phyloP scores from a whole-genome alignment of 2,113 vertebrate species.

The Callipepla squamata region DNA sequence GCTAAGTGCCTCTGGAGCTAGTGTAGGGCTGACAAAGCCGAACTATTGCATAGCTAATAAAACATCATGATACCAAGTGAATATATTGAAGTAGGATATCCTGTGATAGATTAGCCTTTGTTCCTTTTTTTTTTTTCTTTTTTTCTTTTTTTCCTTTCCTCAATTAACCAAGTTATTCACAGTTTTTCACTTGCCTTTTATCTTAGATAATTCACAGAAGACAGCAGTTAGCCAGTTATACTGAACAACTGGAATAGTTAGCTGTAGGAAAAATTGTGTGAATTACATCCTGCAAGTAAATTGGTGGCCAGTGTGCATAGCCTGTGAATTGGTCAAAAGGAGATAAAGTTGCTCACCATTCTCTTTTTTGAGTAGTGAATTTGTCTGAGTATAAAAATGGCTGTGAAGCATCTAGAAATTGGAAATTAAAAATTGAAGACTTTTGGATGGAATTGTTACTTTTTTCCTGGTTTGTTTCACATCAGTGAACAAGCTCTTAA shows the following conservation, averaged over 20 bases:
- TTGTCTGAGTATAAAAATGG: neutral
- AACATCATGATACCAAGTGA: neutral
- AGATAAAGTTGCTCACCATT: neutral
- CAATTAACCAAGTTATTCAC: neutral
- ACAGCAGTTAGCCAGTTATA: neutral
- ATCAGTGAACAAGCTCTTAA: neutral
- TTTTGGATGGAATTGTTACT: neutral
- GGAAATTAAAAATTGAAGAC: neutral
- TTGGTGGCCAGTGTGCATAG: neutral
- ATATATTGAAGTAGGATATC: neutral
- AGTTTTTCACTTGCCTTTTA: neutral
- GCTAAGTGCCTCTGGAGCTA: neutral
- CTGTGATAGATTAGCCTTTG: fast-evolving
- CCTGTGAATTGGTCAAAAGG: neutral
- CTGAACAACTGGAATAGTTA: neutral
- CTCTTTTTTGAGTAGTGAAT: neutral
- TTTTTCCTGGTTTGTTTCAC: neutral
- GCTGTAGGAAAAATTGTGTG: neutral
- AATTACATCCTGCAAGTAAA: neutral
- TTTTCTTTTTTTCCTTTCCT: neutral
- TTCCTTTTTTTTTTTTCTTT: neutral
- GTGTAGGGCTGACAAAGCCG: neutral
- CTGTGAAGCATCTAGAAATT: neutral
- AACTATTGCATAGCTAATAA: neutral
- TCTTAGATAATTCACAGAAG: neutral